phyloP scores from a whole-genome alignment of 2,888 invertebrate species.

The Rhagophthalmus giganteus region DNA sequence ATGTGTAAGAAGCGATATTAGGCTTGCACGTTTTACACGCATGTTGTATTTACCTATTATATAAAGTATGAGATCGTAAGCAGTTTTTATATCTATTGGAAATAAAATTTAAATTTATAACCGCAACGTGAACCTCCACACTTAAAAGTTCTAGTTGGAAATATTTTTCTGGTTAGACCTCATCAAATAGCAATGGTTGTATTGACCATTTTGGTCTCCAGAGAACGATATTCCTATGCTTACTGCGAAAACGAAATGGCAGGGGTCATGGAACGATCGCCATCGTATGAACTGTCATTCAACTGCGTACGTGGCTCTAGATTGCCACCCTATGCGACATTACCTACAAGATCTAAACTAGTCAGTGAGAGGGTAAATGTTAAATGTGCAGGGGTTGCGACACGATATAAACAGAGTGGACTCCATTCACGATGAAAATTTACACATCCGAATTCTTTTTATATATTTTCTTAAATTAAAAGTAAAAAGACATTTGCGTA shows the following conservation, averaged over 20 bases:
- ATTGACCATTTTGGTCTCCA: slow-evolving; percentile 19
- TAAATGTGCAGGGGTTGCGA: slow-evolving; percentile 13
- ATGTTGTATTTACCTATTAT: too few species aligned
- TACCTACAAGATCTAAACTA: slow-evolving; percentile 12
- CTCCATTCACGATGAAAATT: too few species aligned
- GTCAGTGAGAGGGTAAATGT: slow-evolving; percentile 13
- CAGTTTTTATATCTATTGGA: too few species aligned
- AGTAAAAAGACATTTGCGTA: too few species aligned
- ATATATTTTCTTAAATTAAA: slow-evolving; percentile 13
- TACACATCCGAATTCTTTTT: too few species aligned
- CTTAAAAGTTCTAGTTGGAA: not conserved
- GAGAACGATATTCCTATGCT: slow-evolving; percentile 22
- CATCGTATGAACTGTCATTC: slow-evolving; percentile 26
- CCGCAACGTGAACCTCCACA: too few species aligned
- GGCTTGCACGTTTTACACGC: slow-evolving; percentile 19
- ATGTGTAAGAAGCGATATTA: slow-evolving; percentile 16
- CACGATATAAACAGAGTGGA: slow-evolving; percentile 8
- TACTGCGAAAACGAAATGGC: slow-evolving; percentile 20
- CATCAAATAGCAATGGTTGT: slow-evolving; percentile 23
- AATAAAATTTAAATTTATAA: not conserved
- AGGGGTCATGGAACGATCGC: slow-evolving; percentile 25
- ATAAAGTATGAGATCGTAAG: too few species aligned
- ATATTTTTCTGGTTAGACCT: slow-evolving; percentile 15
- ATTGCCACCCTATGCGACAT: slow-evolving; percentile 29
- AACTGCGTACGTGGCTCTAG: slow-evolving; percentile 29